Conservation (phyloP, 2,113 vertebrate genomes). For the Hippotragus niger region DNA sequence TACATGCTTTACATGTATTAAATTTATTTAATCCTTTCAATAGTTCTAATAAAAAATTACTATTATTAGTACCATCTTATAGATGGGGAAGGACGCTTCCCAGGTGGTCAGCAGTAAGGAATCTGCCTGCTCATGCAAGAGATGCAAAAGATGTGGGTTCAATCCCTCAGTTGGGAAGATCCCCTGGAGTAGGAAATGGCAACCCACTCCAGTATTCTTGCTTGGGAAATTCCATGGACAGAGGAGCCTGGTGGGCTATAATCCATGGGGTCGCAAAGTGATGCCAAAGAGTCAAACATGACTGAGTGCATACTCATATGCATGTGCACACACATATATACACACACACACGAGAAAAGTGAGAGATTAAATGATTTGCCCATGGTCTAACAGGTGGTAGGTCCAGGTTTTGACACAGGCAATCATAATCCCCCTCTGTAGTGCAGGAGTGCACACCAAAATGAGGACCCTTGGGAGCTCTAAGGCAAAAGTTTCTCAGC, state of each 20-base stretch:
- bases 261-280: neutral
- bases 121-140: neutral
- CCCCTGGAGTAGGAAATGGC: neutral
- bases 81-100: neutral
- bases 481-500: neutral
- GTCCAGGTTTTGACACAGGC: neutral
- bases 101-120: neutral
- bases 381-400: neutral
- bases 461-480: neutral
- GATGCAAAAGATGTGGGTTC: neutral
- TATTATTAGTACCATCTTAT: neutral
- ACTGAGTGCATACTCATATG: neutral
- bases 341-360: neutral
- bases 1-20: neutral
- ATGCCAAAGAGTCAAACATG: neutral
- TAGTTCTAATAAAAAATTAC: neutral
- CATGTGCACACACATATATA: rapidly evolving
- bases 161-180: neutral
- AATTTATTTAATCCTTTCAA: neutral
- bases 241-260: neutral
- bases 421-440: neutral
- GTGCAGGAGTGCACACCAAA: neutral
- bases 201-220: neutral
- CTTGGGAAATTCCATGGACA: neutral
- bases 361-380: neutral